A percentile compares a stretch with the other conserved stretches of the same genome.
Conservation (phyloP, 2,113 vertebrate species). For the Myrmophylax atrothorax region DNA sequence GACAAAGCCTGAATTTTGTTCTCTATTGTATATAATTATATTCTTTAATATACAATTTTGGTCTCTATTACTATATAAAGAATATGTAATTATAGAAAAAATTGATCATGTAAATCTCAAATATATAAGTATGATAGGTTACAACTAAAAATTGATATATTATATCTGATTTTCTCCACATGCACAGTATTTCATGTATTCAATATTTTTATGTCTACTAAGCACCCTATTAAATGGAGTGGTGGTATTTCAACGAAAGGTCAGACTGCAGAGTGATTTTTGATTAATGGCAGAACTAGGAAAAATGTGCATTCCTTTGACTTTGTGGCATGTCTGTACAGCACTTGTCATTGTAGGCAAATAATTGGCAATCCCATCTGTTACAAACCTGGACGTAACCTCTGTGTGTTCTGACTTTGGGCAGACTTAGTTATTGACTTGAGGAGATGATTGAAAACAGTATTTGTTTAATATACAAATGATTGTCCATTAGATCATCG, state of each 20-base stretch:
- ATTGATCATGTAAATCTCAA: background rate
- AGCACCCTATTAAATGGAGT: background rate
- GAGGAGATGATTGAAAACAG: background rate
- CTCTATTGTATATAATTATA: background rate
- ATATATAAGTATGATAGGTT: too few species aligned
- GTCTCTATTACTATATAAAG: background rate
- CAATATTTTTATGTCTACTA: background rate
- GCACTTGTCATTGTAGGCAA: background rate
- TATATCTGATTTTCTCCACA: accelerated
- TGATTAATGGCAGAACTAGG: background rate
- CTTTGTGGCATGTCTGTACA: background rate
- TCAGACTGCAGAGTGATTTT: background rate
- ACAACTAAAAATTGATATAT: background rate
- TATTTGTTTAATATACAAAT: background rate
- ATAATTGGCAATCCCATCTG: background rate
- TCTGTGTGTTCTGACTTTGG: background rate
- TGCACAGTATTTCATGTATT: background rate
- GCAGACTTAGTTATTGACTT: background rate
- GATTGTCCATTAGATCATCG: background rate
- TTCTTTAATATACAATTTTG: background rate
- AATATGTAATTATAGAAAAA: background rate
- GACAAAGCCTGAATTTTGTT: background rate
- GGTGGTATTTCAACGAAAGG: background rate
- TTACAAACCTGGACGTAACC: background rate
- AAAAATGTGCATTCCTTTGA: background rate